These are phyloP conservation scores for Ceratina japonica DNA, from an alignment of 1,140 invertebrate genomes.

Conservation along the genomic window DNA sequence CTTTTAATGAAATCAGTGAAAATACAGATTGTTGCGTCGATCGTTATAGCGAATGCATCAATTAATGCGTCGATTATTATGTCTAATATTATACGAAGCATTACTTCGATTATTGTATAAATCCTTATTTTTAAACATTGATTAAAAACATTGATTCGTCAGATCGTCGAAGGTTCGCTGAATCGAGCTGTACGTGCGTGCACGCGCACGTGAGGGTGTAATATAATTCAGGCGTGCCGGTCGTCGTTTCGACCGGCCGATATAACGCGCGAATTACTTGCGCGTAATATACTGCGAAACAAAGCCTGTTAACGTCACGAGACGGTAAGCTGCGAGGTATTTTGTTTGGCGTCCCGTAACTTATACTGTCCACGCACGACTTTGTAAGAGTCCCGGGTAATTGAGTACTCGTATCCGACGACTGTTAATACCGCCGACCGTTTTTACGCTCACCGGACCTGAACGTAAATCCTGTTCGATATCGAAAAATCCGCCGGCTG, in stretches of 20 bases:
- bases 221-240: constrained; percentile 33
- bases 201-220: constrained; percentile 18
- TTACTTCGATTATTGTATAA: too few relatives aligned
- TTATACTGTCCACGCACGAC: constrained; percentile 43
- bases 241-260: neutral
- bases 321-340: constrained; percentile 34
- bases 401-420: constrained; percentile 41
- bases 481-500: constrained; percentile 19
- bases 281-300: constrained; percentile 44
- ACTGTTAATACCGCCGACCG: constrained; percentile 28
- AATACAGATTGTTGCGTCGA: too few relatives aligned
- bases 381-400: constrained; percentile 33
- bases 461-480: constrained; percentile 44
- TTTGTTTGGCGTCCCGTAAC: constrained; percentile 49
- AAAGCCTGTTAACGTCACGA: constrained; percentile 46
- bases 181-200: neutral
- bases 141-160: too few relatives aligned
- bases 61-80: too few relatives aligned
- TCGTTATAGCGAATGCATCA: too few relatives aligned
- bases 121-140: too few relatives aligned
- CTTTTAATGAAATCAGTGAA: too few relatives aligned
- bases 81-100: too few relatives aligned
- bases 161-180: neutral
- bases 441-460: constrained; percentile 28
- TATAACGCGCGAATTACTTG: constrained; percentile 42